Base-by-base conservation (phyloP, 2,888 invertebrate genomes). In the Agrochola circellaris region DNA sequence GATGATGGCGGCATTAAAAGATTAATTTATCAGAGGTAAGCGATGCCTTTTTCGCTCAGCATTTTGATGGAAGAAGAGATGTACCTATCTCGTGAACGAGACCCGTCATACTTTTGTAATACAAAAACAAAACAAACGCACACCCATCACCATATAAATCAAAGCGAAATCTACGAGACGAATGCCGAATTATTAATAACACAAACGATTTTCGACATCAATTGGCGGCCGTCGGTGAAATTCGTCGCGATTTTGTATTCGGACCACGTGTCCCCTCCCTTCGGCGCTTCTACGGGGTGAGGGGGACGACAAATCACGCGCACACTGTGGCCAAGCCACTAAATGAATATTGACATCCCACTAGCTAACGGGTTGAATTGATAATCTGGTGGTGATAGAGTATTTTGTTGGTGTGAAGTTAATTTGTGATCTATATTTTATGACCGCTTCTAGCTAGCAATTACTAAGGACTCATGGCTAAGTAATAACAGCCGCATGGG, bases 291-390 rank as follows among this genome's bases (percentile, higher is more conserved):
- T 67, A 86, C 73, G 87, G 90, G 91, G 88, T 84, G 62, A 75
- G 90, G 73, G 87, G 80, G 89, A 85, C 92, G 94, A 93, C 94
- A 94, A 95, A 95, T 95, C 95, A 95, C 95, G 95, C 94, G 92
- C 92, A 91, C 90, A 88, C 87, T 89, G 80, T 84, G 88, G 88
- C 84, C 86, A 77, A 70, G 74, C 85, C 83, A 81, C 93, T 95
- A 95, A 96, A 96, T 96, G 95, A 96, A 96, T 96, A 96, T 96
- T 96, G 96, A 96, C 96, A 95, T 93, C 95, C 93, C 92, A 93
- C 93, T 94, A 94, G 93, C 91, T 91, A 94, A 93, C 92, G 94
- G 93, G 92, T 93, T 94, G 96, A 96, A 96, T 96, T 95, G 94
- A 94, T 96, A 96, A 96, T 94, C 90, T 92, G 88, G 86, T 89